Evolutionary conservation across 2,888 invertebrate species (phyloP).

Genomic region (Tenodera sinensis): DNA sequence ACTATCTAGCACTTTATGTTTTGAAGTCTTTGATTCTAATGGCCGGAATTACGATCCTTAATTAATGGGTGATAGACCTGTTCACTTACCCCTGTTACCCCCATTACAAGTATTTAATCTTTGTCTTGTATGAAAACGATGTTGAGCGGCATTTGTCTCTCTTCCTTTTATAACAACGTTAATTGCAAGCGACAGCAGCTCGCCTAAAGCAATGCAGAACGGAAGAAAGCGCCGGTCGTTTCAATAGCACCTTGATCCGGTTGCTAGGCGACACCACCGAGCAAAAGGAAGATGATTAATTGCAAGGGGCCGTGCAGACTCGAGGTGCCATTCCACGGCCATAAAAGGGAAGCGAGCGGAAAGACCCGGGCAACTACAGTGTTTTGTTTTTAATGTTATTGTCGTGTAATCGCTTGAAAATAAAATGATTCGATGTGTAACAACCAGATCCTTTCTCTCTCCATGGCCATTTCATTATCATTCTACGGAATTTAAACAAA

Average conservation of each 20-base stretch:
- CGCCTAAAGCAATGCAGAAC: not conserved
- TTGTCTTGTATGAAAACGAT: no score
- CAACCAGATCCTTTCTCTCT: no score
- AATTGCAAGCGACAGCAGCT: not conserved
- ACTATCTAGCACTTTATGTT: no score
- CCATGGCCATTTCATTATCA: no score
- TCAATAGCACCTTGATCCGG: not conserved
- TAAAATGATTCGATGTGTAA: not conserved
- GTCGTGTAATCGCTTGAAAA: not conserved
- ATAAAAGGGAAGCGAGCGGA: not conserved
- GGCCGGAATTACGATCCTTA: no score
- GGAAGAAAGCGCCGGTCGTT: not conserved
- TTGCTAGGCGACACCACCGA: not conserved
- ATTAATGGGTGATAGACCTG: no score
- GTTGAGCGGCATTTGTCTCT: not conserved
- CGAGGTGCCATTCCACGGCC: not conserved
- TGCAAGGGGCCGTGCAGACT: not conserved
- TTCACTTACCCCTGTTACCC: no score
- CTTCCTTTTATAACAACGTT: not conserved
- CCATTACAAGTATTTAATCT: no score
- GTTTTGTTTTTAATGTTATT: not conserved
- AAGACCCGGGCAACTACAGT: not conserved
- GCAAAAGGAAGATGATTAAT: not conserved
- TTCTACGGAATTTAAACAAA: no score
- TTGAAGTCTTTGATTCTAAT: no score